Percentiles rank a stretch among this genome's conserved stretches.
phyloP scores from a whole-genome alignment of 2,888 invertebrate genomes.

The Xestia sexstrigata region DNA sequence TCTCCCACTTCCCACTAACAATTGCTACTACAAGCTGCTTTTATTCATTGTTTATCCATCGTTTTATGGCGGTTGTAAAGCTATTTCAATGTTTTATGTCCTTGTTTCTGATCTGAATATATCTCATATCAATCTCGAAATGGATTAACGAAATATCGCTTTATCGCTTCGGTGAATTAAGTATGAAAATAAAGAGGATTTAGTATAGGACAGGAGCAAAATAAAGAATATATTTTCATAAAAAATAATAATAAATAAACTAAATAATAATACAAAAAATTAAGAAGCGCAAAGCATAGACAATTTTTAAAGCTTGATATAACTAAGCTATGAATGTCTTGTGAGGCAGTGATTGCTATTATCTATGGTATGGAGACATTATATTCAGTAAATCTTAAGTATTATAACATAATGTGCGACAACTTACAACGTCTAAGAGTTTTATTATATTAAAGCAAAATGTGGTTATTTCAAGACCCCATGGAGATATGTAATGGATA shows the following conservation, averaged over 20 bases:
- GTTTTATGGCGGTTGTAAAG: slow-evolving; percentile 68
- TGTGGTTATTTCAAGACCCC: slow-evolving; percentile 45
- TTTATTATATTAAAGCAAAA: slow-evolving; percentile 49
- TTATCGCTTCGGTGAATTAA: slow-evolving; percentile 74
- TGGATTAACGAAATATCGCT: slow-evolving; percentile 62
- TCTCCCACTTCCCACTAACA: slow-evolving; percentile 44
- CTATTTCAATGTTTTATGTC: slow-evolving; percentile 70
- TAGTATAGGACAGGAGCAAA: slow-evolving; percentile 82
- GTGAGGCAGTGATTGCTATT: slow-evolving; percentile 90
- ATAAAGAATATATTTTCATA: slow-evolving; percentile 74
- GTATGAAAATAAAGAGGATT: slow-evolving; percentile 75
- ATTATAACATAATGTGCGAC: slow-evolving; percentile 70
- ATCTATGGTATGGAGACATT: slow-evolving; percentile 79
- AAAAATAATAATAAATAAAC: slow-evolving; percentile 79
- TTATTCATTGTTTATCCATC: slow-evolving; percentile 41
- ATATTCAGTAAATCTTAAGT: slow-evolving; percentile 64
- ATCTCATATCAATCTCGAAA: slow-evolving; percentile 59
- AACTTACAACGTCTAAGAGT: slow-evolving; percentile 58
- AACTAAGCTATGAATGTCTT: slow-evolving; percentile 90
- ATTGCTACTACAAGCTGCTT: slow-evolving; percentile 47
- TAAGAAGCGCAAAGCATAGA: slow-evolving; percentile 89
- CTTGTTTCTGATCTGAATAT: slow-evolving; percentile 63
- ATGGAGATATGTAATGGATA: slow-evolving; percentile 63
- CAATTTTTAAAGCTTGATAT: slow-evolving; percentile 85
- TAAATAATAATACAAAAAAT: slow-evolving; percentile 80